Base-by-base conservation (phyloP, 35 echinoderm and acorn worm genomes). In the Heliocidaris tuberculata region DNA sequence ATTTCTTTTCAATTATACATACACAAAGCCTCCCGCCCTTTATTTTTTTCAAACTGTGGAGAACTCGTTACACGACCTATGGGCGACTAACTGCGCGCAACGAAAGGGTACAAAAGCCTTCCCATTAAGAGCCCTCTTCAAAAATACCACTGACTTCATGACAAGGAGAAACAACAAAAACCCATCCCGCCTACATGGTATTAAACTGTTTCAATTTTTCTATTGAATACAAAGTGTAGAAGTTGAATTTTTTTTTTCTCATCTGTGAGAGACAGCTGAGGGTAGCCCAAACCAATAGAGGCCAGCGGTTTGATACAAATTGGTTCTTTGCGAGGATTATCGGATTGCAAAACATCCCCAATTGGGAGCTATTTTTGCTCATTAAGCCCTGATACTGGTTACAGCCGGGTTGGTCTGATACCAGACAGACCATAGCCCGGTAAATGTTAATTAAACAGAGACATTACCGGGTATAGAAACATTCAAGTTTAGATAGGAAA, bases 21-120 rank as follows among this genome's bases (percentile, higher is more conserved):
- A 42, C 65, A 78, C 65, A 78, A 78, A 78, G 65, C 21, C 21
- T 78, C 65, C 65, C 65, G 65, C 65, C 65, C 65, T 24, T 24
- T 78, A 17, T 78, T 78, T 78, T n/a, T 21, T 19, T 78, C 2
- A 21, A 6, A 78, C 27, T 78, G 65, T 78, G 65, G 65, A 19
- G 65, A 78, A 78, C 65, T 78, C 65, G 65, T 78, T 78, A 78
- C 65, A 78, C 65, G 65, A 78, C 27, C 65, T 78, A 78, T 78
- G 65, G 21, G 65, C 65, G 65, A 78, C 65, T 78, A 78, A 78
- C 65, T 78, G 65, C 65, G 65, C 65, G 65, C 65, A 78, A 78
- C 65, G 65, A 78, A 78, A 78, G 7, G 65, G 27, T 24, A 78
- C 65, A 78, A 78, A 56, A 56, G 52, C 52, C 52, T 56, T 13